Base-by-base conservation (phyloP, 1,140 invertebrate species). In the Orchestia grillus region DNA sequence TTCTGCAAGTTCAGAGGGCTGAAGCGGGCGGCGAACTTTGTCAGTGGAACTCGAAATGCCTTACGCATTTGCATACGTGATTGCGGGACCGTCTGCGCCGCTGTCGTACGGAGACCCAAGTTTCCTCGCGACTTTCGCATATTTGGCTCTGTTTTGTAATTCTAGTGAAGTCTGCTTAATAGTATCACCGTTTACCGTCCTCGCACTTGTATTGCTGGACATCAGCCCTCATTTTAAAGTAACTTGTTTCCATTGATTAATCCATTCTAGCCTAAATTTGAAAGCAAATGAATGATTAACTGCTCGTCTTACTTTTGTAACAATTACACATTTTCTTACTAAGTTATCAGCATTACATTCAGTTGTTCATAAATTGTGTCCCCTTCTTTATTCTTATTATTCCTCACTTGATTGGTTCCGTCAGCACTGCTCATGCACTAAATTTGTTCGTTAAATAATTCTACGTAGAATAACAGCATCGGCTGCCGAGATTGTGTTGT, bases 31-130 rank as follows among this genome's bases (percentile, higher is more conserved):
- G 41, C 88, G 36, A 44, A 90, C 88, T 41, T 41, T 90, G 88
- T 28, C 4, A 42, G 88, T 44, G 62, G 62, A 77, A 28, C 62
- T 8, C 62, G 28, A 1, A 77, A 28, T 44, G 0, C n/a, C n/a
- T n/a, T n/a, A n/a, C n/a, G n/a, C 92, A 94, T 94, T 94, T 94
- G 92, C 92, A 94, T 94, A 94, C 92, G 92, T 94, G 92, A 94
- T 94, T 94, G 44, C 92, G 43, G 42, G 43, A 6, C 92, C 92
- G 1, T n/a, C 43, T 40, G 36, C 3, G 92, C 92, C 6, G 92
- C 44, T 94, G 92, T 41, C 88, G 44, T 8, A 36, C 11, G 11
- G 62, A 28, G 28, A 77, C 28, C 62, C 28, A 77, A 23, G 28
- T 77, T 77, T 28, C 62, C 62, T 3, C 28, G 62, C 36, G 62